Evolutionary conservation across 2,888 invertebrate species (phyloP).

Genomic region (Exocentrus adspersus): DNA sequence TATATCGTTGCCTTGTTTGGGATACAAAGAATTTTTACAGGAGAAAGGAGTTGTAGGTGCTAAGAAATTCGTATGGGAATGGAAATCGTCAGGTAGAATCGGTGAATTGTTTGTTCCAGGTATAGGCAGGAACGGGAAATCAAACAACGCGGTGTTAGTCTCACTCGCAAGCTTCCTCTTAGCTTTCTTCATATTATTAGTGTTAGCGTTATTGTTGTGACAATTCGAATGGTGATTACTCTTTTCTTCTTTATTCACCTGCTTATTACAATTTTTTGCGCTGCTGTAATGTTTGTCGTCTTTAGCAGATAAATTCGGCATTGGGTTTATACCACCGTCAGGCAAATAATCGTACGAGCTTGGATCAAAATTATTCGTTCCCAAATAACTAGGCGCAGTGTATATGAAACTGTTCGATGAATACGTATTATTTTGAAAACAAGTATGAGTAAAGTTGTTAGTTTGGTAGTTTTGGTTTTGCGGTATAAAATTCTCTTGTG

Average conservation of each 20-base stretch:
- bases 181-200: conserved; percentile 48
- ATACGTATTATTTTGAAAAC: conserved; percentile 55
- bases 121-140: conserved; percentile 60
- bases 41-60: conserved; percentile 58
- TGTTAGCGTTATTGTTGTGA: too few relatives aligned
- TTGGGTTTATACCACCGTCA: conserved; percentile 23
- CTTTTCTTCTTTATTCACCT: conserved; percentile 39
- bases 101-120: conserved; percentile 61
- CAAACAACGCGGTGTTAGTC: conserved; percentile 52
- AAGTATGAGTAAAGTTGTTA: conserved; percentile 50
- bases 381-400: conserved; percentile 52
- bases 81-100: conserved; percentile 62
- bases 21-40: conserved; percentile 60
- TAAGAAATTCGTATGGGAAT: conserved; percentile 58
- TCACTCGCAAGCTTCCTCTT: conserved; percentile 53
- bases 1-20: conserved; percentile 55
- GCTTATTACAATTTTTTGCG: conserved; percentile 32
- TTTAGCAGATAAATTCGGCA: conserved; percentile 23
- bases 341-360: conserved; percentile 32
- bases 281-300: conserved; percentile 37
- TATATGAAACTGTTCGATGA: conserved; percentile 55
- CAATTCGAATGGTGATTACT: conserved; percentile 21
- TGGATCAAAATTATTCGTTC: conserved; percentile 53
- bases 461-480: conserved; percentile 57
- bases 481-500: conserved; percentile 57